Evolutionary conservation across 2,113 vertebrate genomes (phyloP), one percentile per base, ranked within the genome.

Genomic region (Rhineura floridana): DNA sequence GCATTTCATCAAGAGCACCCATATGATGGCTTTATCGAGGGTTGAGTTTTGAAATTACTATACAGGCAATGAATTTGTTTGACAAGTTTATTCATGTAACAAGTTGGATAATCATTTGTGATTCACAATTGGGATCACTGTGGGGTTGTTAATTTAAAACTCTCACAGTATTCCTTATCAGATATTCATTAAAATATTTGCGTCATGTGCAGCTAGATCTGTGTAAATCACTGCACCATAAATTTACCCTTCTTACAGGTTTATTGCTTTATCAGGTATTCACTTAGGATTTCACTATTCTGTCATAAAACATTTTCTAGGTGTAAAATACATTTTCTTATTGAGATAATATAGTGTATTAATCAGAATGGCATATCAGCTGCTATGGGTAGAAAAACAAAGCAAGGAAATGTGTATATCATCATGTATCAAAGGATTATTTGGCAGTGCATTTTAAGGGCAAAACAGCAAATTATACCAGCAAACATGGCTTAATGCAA

Each of bases 21-120:
- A 46, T 75, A 42, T 90, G 83, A 81, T 69, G 73, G 80, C 67
- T 93, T 90, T 93, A 82, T 93, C 52, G 48, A 33, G 63, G 25
- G 55, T 63, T 39, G n/a, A 33, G 46, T 90, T 93, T 88, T 70
- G 87, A 86, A 92, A 90, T 92, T 93, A 86, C 36, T 92, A 82
- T 91, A 63, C 39, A 91, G 86, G 84, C 48, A 83, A 85, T 94
- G n/a, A 87, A 91, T 95, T 96, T 36, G 44, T 95, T 91, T 94
- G 93, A 91, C 91, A 95, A 91, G 88, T 93, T 94, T 92, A 91
- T 95, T 97, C 93, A 85, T 93, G 84, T 93, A 95, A 93, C 90
- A 93, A 88, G 85, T 94, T 95, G 89, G 85, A 83, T 94, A 94
- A 96, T 93, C 79, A 90, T 95, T 93, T 94, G 55, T n/a, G 11